These are phyloP conservation scores for Oenanthe melanoleuca DNA, from an alignment of 2,113 vertebrate genomes.

Conservation along the genomic window DNA sequence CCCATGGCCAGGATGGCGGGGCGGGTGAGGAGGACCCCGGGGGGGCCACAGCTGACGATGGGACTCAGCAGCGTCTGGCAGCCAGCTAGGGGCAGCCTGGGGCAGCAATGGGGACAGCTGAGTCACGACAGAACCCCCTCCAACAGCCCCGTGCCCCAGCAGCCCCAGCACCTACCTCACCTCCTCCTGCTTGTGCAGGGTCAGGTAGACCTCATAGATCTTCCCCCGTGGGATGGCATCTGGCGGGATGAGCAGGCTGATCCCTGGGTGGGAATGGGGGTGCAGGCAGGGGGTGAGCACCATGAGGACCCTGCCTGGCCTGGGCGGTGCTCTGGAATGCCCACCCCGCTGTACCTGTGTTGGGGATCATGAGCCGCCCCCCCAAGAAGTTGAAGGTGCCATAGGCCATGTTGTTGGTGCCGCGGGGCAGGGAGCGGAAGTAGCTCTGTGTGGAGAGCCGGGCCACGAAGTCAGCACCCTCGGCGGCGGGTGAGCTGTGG, in stretches of 20 bases:
- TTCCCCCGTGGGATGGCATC: constrained; percentile 98
- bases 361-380: constrained; percentile 93
- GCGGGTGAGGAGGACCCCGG: constrained; percentile 92
- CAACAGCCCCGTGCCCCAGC: fast-evolving
- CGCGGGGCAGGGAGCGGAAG: constrained; percentile 91
- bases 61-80: constrained; percentile 97
- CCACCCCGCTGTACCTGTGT: constrained; percentile 80
- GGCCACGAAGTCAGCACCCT: constrained; percentile 86
- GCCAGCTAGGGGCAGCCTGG: constrained; percentile 92
- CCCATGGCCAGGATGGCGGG: constrained; percentile 96
- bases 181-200: constrained; percentile 94
- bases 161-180: constrained; percentile 88
- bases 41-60: constrained; percentile 97
- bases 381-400: constrained; percentile 99
- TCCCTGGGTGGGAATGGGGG: constrained; percentile 68
- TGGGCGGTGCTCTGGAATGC: not conserved
- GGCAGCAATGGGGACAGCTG: not conserved
- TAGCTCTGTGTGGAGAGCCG: constrained; percentile 91
- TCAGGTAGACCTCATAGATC: constrained; percentile 99
- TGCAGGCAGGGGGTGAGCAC: not conserved
- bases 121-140: not conserved
- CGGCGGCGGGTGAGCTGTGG: constrained; percentile 86
- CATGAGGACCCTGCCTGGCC: not conserved
- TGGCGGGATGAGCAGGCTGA: constrained; percentile 97
- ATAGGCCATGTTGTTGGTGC: constrained; percentile 90